A percentile compares a stretch with the other conserved stretches of the same genome.
Conservation (phyloP, 2,888 invertebrate genomes). For the Periphyllus acericola region DNA sequence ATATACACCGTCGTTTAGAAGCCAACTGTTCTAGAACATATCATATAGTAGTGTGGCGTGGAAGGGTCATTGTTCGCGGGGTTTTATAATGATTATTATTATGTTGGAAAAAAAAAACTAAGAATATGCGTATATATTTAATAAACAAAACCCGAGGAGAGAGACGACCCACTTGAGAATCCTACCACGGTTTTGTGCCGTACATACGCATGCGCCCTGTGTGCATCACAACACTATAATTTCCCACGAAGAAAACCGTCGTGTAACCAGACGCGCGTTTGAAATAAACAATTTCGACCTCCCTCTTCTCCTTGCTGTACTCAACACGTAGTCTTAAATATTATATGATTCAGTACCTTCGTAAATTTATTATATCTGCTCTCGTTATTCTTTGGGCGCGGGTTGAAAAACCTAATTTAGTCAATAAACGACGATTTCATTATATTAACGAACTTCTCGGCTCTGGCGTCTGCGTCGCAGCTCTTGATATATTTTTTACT, state of each 20-base stretch:
- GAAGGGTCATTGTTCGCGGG: constrained; percentile 44
- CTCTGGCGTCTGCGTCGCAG: too few species aligned
- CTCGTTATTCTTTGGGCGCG: not conserved
- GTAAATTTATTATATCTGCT: constrained; percentile 15
- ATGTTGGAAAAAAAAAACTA: constrained; percentile 21
- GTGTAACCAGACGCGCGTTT: constrained; percentile 5
- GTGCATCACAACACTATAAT: not conserved
- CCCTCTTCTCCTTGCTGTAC: not conserved
- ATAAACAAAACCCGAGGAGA: constrained; percentile 26
- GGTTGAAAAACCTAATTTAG: constrained; percentile 23
- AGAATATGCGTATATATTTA: not conserved
- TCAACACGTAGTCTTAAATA: not conserved
- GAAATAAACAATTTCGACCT: constrained; percentile 17
- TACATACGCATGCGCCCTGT: not conserved
- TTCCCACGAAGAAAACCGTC: constrained; percentile 47
- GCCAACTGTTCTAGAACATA: constrained; percentile 32
- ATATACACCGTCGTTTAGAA: constrained; percentile 26
- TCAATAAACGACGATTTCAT: constrained; percentile 10
- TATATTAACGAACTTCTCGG: not conserved
- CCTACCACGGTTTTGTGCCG: not conserved
- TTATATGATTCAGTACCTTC: not conserved
- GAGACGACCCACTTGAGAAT: constrained; percentile 34
- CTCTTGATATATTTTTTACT: not conserved
- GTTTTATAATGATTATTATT: constrained; percentile 37
- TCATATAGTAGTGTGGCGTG: not conserved